Base-by-base conservation (phyloP, 2,888 invertebrate genomes). In the Doris montereyensis region DNA sequence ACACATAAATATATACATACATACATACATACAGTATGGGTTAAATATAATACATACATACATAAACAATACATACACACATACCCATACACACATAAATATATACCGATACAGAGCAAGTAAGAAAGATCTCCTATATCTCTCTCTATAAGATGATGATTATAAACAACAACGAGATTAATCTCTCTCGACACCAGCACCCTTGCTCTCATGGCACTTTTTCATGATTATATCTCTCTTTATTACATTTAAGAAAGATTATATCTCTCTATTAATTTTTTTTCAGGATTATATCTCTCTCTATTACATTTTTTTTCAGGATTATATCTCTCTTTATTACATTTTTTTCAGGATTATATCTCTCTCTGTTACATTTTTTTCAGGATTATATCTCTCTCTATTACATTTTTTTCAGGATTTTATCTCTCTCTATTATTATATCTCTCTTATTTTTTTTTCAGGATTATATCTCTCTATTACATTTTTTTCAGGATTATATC, bases 341-440 rank as follows among this genome's bases (percentile, higher is more conserved):
- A 10, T 41, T 71, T 24, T 41, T 26, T 71, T 24, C 1, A 34
- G 34, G 34, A 35, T 41, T 71, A 24, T 71, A 34, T 71, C 34
- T 71, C 71, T 71, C 34, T 71, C 71, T 71, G 34, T 71, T 41
- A 35, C 34, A 35, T 41, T 71, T 24, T 71, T 41, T 71, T 24
- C 41, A 34, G 34, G 34, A 35, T 41, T 71, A n/a, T n/a, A n/a
- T n/a, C n/a, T n/a, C n/a, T n/a, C n/a, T n/a, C n/a, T n/a, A n/a
- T n/a, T n/a, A n/a, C n/a, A n/a, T n/a, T n/a, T n/a, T n/a, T n/a
- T n/a, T n/a, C n/a, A n/a, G n/a, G n/a, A n/a, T n/a, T n/a, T 24
- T 71, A n/a, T 71, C 34, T 71, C 34, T 71, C 34, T 71, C 71
- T 71, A 13, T 71, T 26, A 17, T n/a, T 71, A n/a, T 71, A 21